These are phyloP conservation scores for Oreochromis aureus DNA, from an alignment of 2,113 vertebrate genomes.

Conservation along the genomic window DNA sequence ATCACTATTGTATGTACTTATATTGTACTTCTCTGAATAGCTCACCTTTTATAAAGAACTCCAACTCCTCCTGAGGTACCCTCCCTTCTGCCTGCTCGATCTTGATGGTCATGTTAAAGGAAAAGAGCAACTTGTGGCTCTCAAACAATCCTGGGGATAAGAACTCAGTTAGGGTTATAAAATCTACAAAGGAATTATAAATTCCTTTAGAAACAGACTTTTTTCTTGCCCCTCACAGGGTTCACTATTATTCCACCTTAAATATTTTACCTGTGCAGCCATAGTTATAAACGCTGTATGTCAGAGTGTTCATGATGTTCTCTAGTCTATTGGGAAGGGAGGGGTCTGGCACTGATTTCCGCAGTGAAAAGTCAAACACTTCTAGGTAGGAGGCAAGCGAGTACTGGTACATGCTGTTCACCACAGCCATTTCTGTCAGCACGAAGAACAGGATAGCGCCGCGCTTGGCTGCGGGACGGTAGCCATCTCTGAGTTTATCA, in stretches of 20 bases:
- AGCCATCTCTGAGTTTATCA: constrained; percentile 86
- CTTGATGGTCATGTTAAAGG: constrained; percentile 92
- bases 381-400: constrained; percentile 88
- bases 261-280: constrained; percentile 86
- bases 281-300: constrained; percentile 88
- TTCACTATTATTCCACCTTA: background rate
- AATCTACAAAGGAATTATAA: background rate
- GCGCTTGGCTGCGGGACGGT: constrained; percentile 87
- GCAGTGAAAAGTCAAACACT: constrained; percentile 84
- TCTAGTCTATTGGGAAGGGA: constrained; percentile 76
- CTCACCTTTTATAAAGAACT: constrained; percentile 95
- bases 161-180: background rate
- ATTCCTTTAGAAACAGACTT: background rate
- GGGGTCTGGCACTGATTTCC: constrained; percentile 80
- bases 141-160: constrained; percentile 85
- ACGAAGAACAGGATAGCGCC: constrained; percentile 91
- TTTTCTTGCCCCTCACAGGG: background rate
- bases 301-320: constrained; percentile 87
- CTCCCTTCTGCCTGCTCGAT: constrained; percentile 87
- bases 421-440: constrained; percentile 91
- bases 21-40: background rate
- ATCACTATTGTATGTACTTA: background rate
- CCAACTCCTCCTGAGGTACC: constrained; percentile 87
- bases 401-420: constrained; percentile 96
- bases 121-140: constrained; percentile 91